Conservation (phyloP, 2,888 invertebrate species). For the Harpalus rubripes region DNA sequence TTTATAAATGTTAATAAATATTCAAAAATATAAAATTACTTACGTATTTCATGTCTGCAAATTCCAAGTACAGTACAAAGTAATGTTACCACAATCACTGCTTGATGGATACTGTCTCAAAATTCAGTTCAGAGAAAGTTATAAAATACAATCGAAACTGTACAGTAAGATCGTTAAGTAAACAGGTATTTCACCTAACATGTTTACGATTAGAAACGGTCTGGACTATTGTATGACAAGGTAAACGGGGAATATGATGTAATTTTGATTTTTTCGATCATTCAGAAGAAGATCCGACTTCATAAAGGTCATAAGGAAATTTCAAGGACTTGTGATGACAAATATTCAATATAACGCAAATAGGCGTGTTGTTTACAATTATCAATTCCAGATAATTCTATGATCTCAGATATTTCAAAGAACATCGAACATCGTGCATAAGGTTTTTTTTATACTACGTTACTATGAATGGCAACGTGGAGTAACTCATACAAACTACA, state of each 20-base stretch:
- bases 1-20: slow-evolving; percentile 2
- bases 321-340: slow-evolving; percentile 38
- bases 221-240: slow-evolving; percentile 52
- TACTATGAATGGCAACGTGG: too few species aligned
- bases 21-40: slow-evolving; percentile 35
- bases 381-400: background rate
- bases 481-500: too few species aligned
- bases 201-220: background rate
- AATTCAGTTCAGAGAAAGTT: slow-evolving; percentile 61
- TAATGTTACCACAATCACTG: slow-evolving; percentile 46
- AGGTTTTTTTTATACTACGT: too few species aligned
- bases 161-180: background rate
- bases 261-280: slow-evolving; percentile 58
- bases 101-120: slow-evolving; percentile 35
- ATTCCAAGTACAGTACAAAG: background rate
- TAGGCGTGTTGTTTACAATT: slow-evolving; percentile 15
- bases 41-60: slow-evolving; percentile 52
- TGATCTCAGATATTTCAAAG: slow-evolving; percentile 11
- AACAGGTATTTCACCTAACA: slow-evolving; percentile 6
- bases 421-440: background rate
- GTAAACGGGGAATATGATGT: slow-evolving; percentile 58
- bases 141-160: slow-evolving; percentile 47
- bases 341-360: slow-evolving; percentile 14
- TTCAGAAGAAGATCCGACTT: slow-evolving; percentile 54
- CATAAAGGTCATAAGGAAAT: slow-evolving; percentile 45